Conservation (phyloP, 2,888 invertebrate species). For the Baronia brevicornis region DNA sequence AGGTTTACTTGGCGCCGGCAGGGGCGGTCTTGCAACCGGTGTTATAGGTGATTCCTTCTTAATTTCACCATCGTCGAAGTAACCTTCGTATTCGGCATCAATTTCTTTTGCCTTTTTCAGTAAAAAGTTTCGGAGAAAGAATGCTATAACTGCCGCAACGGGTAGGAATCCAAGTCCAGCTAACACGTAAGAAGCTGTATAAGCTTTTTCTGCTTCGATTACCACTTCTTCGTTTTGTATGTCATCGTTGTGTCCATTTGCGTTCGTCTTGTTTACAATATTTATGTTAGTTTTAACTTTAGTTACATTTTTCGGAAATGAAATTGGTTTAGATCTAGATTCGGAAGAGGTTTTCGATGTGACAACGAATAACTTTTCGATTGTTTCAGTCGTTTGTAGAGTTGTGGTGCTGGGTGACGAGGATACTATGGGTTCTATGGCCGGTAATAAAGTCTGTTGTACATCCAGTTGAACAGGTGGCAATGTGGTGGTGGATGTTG, state of each 20-base stretch:
- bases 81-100: constrained; percentile 77
- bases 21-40: constrained; percentile 73
- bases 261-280: constrained; percentile 32
- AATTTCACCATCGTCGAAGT: constrained; percentile 74
- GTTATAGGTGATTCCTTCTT: constrained; percentile 70
- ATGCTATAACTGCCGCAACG: constrained; percentile 73
- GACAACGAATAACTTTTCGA: constrained; percentile 44
- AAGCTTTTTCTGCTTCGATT: constrained; percentile 75
- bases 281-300: constrained; percentile 28
- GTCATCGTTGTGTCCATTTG: constrained; percentile 31
- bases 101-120: constrained; percentile 72
- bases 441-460: constrained; percentile 20
- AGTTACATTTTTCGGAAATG: constrained; percentile 30
- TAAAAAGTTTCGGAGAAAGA: constrained; percentile 71
- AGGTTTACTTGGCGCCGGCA: constrained; percentile 69
- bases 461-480: constrained; percentile 16
- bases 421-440: constrained; percentile 21
- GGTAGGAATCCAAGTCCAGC: constrained; percentile 78
- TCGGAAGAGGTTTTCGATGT: constrained; percentile 67
- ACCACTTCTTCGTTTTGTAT: constrained; percentile 68
- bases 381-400: constrained; percentile 25
- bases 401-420: constrained; percentile 19
- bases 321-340: constrained; percentile 41
- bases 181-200: constrained; percentile 76
- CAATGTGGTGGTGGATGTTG: constrained; percentile 30